Evolutionary conservation across 2,113 vertebrate genomes (phyloP).

Genomic region (Laterallus jamaicensis): DNA sequence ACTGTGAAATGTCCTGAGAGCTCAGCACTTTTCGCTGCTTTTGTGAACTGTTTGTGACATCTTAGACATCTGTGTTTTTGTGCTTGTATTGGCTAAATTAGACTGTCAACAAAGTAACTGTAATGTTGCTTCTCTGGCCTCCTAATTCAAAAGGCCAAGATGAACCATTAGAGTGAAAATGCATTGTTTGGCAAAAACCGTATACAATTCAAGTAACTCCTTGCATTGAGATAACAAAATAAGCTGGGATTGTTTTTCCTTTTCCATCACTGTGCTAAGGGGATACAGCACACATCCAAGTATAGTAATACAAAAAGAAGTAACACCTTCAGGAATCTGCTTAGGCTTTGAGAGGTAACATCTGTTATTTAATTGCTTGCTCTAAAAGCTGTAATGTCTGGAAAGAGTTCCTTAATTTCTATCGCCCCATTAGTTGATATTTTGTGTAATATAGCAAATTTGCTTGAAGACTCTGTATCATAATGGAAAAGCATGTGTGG

Average conservation of each 20-base stretch:
- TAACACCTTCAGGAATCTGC: conserved; percentile 1
- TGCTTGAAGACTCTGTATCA: background rate
- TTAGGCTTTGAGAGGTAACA: conserved; percentile 13
- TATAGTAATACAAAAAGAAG: background rate
- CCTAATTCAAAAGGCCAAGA: background rate
- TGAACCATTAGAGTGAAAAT: background rate
- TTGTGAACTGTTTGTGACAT: background rate
- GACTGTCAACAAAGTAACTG: background rate
- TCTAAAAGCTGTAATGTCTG: conserved; percentile 5
- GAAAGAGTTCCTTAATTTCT: conserved; percentile 63
- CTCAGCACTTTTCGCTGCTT: background rate
- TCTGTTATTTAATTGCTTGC: conserved; percentile 41
- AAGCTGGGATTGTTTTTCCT: background rate
- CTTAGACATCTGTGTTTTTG: background rate
- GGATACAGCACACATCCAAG: fast-evolving
- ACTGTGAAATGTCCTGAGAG: background rate
- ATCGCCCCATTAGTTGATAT: conserved; percentile 27
- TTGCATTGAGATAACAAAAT: background rate
- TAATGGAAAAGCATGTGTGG: background rate
- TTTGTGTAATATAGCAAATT: conserved; percentile 32
- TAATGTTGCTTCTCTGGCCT: background rate
- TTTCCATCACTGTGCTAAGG: background rate
- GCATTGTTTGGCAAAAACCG: background rate
- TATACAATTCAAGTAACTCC: background rate
- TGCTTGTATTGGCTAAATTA: background rate